Conservation (phyloP, 1,140 invertebrate genomes). For the Zaprionus kolodkinae region DNA sequence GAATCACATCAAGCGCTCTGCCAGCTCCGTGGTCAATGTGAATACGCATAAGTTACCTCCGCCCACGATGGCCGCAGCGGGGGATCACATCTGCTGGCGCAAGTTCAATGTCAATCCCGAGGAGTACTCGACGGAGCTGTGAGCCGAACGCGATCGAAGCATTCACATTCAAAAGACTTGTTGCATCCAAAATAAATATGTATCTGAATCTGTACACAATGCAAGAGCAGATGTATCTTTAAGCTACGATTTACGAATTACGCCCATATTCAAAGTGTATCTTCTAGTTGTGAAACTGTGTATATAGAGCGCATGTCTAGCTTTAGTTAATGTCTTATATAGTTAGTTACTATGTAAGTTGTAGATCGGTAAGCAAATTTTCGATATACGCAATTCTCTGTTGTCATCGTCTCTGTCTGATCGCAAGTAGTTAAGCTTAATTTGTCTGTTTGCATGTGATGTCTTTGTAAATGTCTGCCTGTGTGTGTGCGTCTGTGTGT, state of each 20-base stretch:
- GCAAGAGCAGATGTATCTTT: conserved; percentile 50
- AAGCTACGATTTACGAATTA: conserved; percentile 66
- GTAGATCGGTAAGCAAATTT: conserved; percentile 41
- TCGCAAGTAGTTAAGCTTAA: conserved; percentile 30
- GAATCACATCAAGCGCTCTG: conserved; percentile 68
- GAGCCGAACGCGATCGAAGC: conserved; percentile 57
- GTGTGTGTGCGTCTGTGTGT: conserved; percentile 4
- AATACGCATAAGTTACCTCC: conserved; percentile 71
- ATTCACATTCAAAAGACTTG: conserved; percentile 82
- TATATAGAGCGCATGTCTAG: conserved; percentile 59
- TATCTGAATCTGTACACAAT: conserved; percentile 67
- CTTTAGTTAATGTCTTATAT: conserved; percentile 38
- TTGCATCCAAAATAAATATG: conserved; percentile 79
- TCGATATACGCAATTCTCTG: conserved; percentile 53
- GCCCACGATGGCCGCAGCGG: conserved; percentile 52
- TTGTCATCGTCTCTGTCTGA: conserved; percentile 61
- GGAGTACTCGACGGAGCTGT: conserved; percentile 83
- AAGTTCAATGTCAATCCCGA: conserved; percentile 83
- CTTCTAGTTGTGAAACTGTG: conserved; percentile 70
- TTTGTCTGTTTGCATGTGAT: conserved; percentile 17
- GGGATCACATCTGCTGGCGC: conserved; percentile 83
- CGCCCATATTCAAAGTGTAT: conserved; percentile 74
- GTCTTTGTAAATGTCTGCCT: conserved; percentile 6
- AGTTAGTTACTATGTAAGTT: neutral
- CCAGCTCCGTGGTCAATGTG: conserved; percentile 74